A percentile compares a stretch with the other conserved stretches of the same genome.
phyloP scores from a whole-genome alignment of 1,140 invertebrate species.

The Caerostris extrusa region DNA sequence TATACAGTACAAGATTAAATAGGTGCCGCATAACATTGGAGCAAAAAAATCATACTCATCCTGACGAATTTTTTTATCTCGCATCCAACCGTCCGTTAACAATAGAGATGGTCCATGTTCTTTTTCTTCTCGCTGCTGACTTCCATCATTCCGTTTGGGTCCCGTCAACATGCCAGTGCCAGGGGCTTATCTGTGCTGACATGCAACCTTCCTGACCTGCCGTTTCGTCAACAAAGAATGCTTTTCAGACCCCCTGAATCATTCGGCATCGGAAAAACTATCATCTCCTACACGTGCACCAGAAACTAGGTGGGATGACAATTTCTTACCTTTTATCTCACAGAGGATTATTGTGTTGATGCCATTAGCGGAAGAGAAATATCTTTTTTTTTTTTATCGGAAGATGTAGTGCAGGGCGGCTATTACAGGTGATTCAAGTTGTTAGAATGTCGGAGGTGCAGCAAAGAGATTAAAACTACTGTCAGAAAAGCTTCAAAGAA shows the following conservation, averaged over 20 bases:
- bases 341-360: neutral
- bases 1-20: slow-evolving; percentile 8
- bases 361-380: neutral
- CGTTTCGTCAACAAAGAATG: slow-evolving; percentile 69
- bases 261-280: slow-evolving; percentile 32
- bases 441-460: neutral
- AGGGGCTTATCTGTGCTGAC: slow-evolving; percentile 57
- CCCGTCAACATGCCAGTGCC: neutral
- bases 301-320: slow-evolving; percentile 24
- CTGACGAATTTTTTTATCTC: slow-evolving; percentile 42
- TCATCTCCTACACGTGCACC: neutral
- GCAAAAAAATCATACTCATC: neutral
- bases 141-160: neutral
- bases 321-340: neutral
- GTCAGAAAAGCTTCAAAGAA: too few relatives aligned
- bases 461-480: too few relatives aligned
- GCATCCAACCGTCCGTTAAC: slow-evolving; percentile 51
- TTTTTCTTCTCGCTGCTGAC: neutral
- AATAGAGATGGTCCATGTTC: slow-evolving; percentile 48
- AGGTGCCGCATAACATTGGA: neutral
- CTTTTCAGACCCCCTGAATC: slow-evolving; percentile 44
- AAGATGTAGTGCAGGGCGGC: too few relatives aligned
- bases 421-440: neutral
- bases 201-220: slow-evolving; percentile 56
- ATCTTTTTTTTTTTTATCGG: neutral